These are phyloP conservation scores for Capreolus pygargus DNA, from an alignment of 2,113 vertebrate species.

Conservation along the genomic window DNA sequence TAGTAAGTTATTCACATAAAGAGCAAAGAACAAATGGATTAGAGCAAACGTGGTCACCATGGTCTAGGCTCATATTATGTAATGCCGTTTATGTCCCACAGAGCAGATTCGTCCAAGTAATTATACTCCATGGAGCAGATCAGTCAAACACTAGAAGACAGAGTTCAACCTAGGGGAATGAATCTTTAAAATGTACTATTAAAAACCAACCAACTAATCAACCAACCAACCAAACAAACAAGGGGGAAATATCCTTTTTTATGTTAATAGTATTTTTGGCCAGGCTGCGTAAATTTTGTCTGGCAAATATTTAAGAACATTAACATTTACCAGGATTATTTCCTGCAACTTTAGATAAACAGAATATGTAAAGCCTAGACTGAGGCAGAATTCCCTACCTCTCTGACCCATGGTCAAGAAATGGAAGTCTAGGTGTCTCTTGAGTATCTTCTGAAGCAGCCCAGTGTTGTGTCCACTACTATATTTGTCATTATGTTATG, in stretches of 20 bases:
- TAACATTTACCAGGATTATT: not conserved
- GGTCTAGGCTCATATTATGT: not conserved
- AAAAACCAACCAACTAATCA: not conserved
- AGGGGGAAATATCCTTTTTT: not conserved
- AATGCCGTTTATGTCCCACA: conserved; percentile 22
- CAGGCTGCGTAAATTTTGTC: not conserved
- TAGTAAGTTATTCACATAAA: conserved; percentile 51
- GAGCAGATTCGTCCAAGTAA: not conserved
- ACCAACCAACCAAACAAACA: not conserved
- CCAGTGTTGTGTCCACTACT: not conserved
- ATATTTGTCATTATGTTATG: not conserved
- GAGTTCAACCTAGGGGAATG: not conserved
- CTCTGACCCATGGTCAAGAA: not conserved
- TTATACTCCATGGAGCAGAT: not conserved
- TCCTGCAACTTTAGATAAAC: not conserved
- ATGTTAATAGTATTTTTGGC: not conserved
- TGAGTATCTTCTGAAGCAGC: not conserved
- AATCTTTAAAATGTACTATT: conserved; percentile 27
- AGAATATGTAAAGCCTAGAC: not conserved
- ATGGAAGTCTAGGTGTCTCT: not conserved
- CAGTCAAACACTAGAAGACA: not conserved
- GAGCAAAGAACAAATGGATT: conserved; percentile 23
- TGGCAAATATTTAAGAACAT: not conserved
- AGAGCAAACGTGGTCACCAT: not conserved
- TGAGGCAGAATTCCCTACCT: not conserved